Conservation (phyloP, 2,888 invertebrate genomes). For the Yponomeuta cagnagella region DNA sequence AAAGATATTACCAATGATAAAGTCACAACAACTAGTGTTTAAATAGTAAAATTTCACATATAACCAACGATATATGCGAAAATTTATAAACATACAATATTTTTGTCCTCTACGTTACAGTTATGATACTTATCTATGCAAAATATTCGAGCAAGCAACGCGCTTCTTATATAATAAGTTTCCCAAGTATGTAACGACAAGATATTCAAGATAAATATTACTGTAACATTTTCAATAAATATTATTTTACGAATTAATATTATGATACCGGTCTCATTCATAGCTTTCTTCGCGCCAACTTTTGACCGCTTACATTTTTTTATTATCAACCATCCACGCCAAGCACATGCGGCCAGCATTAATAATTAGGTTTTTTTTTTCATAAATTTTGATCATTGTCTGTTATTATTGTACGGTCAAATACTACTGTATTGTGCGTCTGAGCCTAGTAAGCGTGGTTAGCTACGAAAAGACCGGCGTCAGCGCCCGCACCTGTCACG, state of each 20-base stretch:
- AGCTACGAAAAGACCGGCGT: slow-evolving; percentile 92
- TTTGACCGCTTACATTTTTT: neutral
- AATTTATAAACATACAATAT: slow-evolving; percentile 8
- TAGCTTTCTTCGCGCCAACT: neutral
- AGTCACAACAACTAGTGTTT: neutral
- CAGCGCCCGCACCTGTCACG: slow-evolving; percentile 89
- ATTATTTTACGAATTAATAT: neutral
- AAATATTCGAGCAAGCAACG: slow-evolving; percentile 15
- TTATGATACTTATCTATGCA: slow-evolving; percentile 12
- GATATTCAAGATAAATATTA: slow-evolving; percentile 11
- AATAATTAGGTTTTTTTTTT: neutral
- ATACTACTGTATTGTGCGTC: neutral
- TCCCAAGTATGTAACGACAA: neutral
- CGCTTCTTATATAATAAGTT: neutral
- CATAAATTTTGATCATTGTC: neutral
- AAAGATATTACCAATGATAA: neutral
- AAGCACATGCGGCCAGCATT: neutral
- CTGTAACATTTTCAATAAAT: slow-evolving; percentile 3
- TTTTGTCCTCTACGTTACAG: slow-evolving; percentile 6
- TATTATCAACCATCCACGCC: neutral
- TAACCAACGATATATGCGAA: slow-evolving; percentile 8
- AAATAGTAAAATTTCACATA: slow-evolving; percentile 13
- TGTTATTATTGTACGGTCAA: neutral
- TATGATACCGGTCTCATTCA: neutral
- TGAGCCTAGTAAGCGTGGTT: slow-evolving; percentile 94